A percentile compares a stretch with the other conserved stretches of the same genome.
phyloP scores from a whole-genome alignment of 2,113 vertebrate species.

The Silurus glanis region DNA sequence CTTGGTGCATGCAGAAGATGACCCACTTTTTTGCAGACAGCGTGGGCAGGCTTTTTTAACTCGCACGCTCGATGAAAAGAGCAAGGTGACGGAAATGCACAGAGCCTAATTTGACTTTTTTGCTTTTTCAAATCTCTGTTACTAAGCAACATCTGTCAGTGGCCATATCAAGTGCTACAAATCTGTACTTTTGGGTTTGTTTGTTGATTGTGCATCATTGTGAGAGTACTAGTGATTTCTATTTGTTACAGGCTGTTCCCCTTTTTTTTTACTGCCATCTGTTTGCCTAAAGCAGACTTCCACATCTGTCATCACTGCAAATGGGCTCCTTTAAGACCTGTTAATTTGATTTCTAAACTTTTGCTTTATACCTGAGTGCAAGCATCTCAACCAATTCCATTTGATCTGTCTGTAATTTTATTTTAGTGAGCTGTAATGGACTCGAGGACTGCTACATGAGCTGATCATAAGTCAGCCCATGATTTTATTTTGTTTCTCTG shows the following conservation, averaged over 20 bases:
- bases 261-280: neutral
- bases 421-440: slow-evolving; percentile 6
- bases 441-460: neutral
- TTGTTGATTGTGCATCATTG: neutral
- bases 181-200: neutral
- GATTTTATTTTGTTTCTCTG: slow-evolving; percentile 10
- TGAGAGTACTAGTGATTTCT: neutral
- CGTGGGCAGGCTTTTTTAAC: neutral
- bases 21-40: neutral
- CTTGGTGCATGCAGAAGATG: neutral
- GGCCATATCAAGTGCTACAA: neutral
- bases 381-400: neutral
- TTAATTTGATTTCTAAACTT: slow-evolving; percentile 40
- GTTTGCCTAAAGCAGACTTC: neutral
- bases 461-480: neutral
- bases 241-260: neutral
- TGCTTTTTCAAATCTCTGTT: neutral
- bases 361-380: slow-evolving; percentile 17
- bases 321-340: neutral
- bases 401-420: neutral
- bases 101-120: slow-evolving; percentile 19
- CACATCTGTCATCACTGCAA: neutral
- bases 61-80: neutral
- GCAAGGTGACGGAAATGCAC: slow-evolving; percentile 24
- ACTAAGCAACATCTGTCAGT: slow-evolving; percentile 25